Conservation (phyloP, 2,888 invertebrate genomes). For the Phragmatobia fuliginosa region DNA sequence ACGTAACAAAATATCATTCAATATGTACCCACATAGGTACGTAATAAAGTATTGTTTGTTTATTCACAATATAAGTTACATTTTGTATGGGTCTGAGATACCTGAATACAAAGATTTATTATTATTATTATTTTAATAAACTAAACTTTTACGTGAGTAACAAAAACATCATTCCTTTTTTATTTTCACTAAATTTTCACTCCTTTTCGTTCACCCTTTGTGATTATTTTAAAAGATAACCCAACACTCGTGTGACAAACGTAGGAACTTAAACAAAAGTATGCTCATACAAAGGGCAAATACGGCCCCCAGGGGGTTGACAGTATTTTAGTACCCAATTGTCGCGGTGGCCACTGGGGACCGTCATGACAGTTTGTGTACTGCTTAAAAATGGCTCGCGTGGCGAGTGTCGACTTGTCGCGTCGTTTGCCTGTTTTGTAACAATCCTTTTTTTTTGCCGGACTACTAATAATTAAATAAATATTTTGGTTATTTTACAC, state of each 20-base stretch:
- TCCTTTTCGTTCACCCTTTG: slow-evolving; percentile 32
- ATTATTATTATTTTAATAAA: no score
- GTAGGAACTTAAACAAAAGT: slow-evolving; percentile 52
- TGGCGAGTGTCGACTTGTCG: not conserved
- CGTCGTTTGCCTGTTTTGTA: not conserved
- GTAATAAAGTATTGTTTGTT: no score
- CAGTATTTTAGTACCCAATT: slow-evolving; percentile 60
- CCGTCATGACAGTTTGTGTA: slow-evolving; percentile 44
- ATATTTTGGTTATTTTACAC: no score
- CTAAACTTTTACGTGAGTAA: not conserved
- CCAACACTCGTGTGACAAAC: slow-evolving; percentile 51
- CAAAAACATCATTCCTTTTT: not conserved
- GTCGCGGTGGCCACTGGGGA: slow-evolving; percentile 66
- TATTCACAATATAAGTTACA: no score
- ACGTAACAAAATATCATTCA: no score
- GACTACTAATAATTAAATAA: no score
- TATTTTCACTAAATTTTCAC: not conserved
- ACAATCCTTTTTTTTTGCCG: no score
- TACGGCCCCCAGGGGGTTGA: slow-evolving; percentile 36
- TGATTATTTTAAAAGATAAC: slow-evolving; percentile 44
- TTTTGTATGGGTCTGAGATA: no score
- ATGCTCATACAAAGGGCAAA: slow-evolving; percentile 50
- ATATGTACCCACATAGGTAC: no score
- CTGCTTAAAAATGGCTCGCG: slow-evolving; percentile 39
- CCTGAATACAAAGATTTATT: no score